These are phyloP conservation scores for Sphinx pinastri DNA, from an alignment of 2,888 invertebrate species.

Conservation along the genomic window DNA sequence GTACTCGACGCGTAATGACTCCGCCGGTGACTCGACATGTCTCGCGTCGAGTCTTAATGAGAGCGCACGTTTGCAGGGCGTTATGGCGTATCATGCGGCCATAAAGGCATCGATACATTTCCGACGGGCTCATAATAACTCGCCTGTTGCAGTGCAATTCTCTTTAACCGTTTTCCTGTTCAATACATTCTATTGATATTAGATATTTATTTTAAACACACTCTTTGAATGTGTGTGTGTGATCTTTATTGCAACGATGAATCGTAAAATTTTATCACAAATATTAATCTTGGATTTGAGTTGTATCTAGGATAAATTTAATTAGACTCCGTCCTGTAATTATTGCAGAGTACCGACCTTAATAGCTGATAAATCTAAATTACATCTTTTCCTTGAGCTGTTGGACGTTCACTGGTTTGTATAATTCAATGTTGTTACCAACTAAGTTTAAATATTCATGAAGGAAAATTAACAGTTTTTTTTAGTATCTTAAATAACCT, in stretches of 20 bases:
- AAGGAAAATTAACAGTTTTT: too few relatives aligned
- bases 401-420: background rate
- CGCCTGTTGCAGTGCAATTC: constrained; percentile 24
- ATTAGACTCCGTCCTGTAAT: background rate
- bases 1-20: constrained; percentile 28
- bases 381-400: background rate
- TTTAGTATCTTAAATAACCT: too few relatives aligned
- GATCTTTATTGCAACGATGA: constrained; percentile 2
- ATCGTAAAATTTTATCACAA: constrained; percentile 26
- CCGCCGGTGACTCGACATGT: constrained; percentile 40
- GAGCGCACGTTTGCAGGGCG: constrained; percentile 37
- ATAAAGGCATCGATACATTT: constrained; percentile 44
- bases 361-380: background rate
- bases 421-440: background rate
- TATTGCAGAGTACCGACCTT: background rate
- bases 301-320: background rate
- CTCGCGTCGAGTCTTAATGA: constrained; percentile 51
- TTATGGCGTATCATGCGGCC: constrained; percentile 49
- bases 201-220: background rate
- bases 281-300: background rate
- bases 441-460: background rate
- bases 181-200: constrained; percentile 10
- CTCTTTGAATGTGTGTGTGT: background rate
- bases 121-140: constrained; percentile 31
- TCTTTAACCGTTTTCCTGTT: constrained; percentile 12